Percentiles rank a stretch among this genome's conserved stretches.
Evolutionary conservation across 2,113 vertebrate species (phyloP).

Genomic region (Bambusicola thoracicus): DNA sequence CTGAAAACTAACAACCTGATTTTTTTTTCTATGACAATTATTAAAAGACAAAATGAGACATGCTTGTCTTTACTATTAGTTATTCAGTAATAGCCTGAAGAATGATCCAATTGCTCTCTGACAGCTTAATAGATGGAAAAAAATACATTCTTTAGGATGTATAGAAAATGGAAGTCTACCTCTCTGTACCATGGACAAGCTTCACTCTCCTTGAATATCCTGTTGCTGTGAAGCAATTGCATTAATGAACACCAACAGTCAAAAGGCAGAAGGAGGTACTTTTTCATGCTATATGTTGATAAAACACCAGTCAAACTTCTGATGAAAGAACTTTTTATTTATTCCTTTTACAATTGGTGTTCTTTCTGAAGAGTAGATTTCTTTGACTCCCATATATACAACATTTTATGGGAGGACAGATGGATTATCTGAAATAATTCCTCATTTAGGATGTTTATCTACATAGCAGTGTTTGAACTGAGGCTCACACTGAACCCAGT

Average conservation of each 20-base stretch:
- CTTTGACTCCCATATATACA: not conserved
- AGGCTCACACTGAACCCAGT: not conserved
- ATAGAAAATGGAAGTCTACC: not conserved
- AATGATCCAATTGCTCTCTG: not conserved
- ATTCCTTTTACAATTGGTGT: not conserved
- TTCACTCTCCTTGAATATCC: not conserved
- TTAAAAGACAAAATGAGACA: not conserved
- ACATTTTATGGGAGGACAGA: not conserved
- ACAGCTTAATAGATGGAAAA: not conserved
- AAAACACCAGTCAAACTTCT: not conserved
- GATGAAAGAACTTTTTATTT: not conserved
- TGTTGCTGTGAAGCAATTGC: not conserved
- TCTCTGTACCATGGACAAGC: not conserved
- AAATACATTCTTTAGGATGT: not conserved
- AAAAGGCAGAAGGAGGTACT: not conserved
- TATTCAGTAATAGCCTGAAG: not conserved
- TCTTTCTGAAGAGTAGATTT: not conserved
- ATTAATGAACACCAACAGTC: not conserved
- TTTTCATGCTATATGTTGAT: not conserved
- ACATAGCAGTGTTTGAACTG: not conserved
- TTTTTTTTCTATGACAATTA: not conserved
- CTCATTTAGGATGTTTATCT: not conserved
- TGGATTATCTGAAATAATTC: not conserved
- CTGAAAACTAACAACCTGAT: fast-evolving
- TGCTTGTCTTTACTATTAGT: not conserved